phyloP scores from a whole-genome alignment of 2,113 vertebrate species.

The Myrmecophaga tridactyla region DNA sequence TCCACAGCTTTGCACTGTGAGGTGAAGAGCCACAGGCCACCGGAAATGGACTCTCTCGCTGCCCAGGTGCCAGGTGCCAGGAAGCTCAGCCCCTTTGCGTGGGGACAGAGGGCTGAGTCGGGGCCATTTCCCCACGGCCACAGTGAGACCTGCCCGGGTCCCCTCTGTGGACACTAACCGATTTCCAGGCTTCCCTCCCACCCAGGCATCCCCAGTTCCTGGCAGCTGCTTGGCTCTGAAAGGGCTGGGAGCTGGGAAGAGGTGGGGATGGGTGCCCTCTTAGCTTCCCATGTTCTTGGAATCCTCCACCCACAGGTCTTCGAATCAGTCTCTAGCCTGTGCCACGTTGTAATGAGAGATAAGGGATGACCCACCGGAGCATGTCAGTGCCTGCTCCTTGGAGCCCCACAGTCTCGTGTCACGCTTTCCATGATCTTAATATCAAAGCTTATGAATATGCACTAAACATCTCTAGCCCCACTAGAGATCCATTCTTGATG shows the following conservation, averaged over 20 bases:
- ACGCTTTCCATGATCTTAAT: background rate
- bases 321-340: background rate
- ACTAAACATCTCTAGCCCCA: too few species aligned
- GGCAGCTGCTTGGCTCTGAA: background rate
- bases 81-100: rapidly evolving
- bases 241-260: background rate
- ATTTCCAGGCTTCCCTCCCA: background rate
- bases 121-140: background rate
- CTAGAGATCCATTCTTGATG: too few species aligned
- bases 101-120: too few species aligned
- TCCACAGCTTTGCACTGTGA: rapidly evolving
- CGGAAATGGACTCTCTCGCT: background rate
- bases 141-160: background rate
- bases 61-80: background rate
- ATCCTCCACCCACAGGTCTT: background rate
- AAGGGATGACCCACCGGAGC: too few species aligned
- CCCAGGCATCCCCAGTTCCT: background rate
- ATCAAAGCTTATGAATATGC: too few species aligned
- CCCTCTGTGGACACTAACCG: background rate
- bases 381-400: too few species aligned
- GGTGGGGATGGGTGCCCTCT: background rate
- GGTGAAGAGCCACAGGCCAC: too few species aligned
- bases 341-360: background rate
- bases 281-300: too few species aligned
- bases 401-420: background rate